Evolutionary conservation across 2,797 vertebrate genomes (phyloP).

Genomic region (Zenarchopterus dispar): DNA sequence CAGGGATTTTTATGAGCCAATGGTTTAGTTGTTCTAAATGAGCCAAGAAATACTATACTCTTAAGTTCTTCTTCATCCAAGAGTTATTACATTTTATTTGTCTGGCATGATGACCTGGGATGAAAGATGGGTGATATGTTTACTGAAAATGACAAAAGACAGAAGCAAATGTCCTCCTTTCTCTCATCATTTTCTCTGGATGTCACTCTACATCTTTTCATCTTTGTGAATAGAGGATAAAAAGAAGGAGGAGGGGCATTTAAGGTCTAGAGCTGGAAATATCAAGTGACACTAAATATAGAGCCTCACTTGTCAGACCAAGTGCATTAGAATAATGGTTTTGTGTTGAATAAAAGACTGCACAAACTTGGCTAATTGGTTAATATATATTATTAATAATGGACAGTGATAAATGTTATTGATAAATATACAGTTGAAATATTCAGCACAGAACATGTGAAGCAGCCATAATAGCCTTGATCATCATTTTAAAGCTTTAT

Average conservation of each 20-base stretch:
- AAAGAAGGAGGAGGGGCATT: slow-evolving; percentile 46
- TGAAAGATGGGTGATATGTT: slow-evolving; percentile 41
- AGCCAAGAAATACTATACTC: background rate
- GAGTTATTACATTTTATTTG: slow-evolving; percentile 15
- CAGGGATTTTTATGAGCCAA: background rate
- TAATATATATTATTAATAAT: background rate
- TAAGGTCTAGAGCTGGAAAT: slow-evolving; percentile 54
- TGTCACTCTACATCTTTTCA: slow-evolving; percentile 75
- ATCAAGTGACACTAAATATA: slow-evolving; percentile 76
- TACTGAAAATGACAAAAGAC: slow-evolving; percentile 35
- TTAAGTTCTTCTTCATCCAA: slow-evolving; percentile 12
- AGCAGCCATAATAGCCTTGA: background rate
- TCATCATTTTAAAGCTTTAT: slow-evolving; percentile 3
- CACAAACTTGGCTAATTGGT: slow-evolving; percentile 14
- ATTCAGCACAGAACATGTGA: background rate
- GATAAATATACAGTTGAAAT: background rate
- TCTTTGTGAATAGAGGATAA: slow-evolving; percentile 66
- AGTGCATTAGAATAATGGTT: slow-evolving; percentile 57
- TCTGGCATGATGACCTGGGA: slow-evolving; percentile 26
- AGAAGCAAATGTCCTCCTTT: slow-evolving; percentile 39
- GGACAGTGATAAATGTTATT: background rate
- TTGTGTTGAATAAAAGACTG: slow-evolving; percentile 45
- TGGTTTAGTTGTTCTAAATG: slow-evolving; percentile 3
- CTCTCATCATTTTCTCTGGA: slow-evolving; percentile 41
- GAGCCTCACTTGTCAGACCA: slow-evolving; percentile 42